Evolutionary conservation across 2,888 invertebrate species (phyloP), one percentile per base, ranked within the genome.

Genomic region (Pteria penguin): DNA sequence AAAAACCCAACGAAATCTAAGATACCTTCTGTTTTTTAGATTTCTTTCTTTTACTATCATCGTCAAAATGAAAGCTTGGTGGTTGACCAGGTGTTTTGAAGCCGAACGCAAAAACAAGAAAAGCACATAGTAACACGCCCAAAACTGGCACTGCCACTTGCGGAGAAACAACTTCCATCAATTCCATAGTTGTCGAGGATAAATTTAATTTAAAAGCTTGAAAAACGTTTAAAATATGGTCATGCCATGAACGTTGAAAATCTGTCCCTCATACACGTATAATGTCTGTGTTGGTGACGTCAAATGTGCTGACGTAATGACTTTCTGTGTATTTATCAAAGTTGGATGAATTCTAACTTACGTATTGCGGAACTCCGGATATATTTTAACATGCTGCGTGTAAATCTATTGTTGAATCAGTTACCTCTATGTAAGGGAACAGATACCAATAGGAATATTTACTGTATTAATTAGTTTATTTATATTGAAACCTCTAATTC

Each of bases 41-140:
- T 65, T 72, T 84, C 73, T 83, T 85, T 65, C 83, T 82, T 55
- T 80, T 83, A 62, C 84, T 80, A 31, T 88, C 88, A 75, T 88
- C 87, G 63, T 87, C 87, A 75, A 88, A 88, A 79, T 87, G 85
- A 78, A 90, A 89, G 80, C 89, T 89, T 57, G 88, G 88, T 70
- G 96, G 96, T 93, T 96, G 96, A 92, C 95, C 95, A 84, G 95
- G 95, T 80, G 95, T 94, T 93, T 95, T 95, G 93, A 96, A 96
- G 81, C 96, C 96, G 92, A 96, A 96, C 82, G 94, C 94, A 93
- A 95, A 96, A 87, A 96, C 95, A 85, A 96, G 93, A 84, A 95
- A 93, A 84, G 95, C 95, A 91, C 95, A 95, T 86, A 95, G 92
- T 90, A 96, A 94, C 87, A 96, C 95, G 90, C 95, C 92, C 62